Base-by-base conservation (phyloP, 1,140 invertebrate genomes). In the Sminthurinus signatus region DNA sequence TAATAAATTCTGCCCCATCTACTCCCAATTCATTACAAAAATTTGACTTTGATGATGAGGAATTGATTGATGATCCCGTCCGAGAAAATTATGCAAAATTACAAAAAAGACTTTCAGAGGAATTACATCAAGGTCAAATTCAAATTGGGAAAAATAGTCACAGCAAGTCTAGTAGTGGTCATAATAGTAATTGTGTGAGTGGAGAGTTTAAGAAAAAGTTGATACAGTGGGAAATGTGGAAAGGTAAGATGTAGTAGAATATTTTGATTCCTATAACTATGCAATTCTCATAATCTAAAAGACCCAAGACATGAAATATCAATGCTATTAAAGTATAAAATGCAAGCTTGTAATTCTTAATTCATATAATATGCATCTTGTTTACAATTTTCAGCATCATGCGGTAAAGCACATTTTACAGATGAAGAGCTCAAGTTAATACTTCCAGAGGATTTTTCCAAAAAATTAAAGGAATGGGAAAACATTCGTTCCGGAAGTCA, bases 221-320 rank as follows among this genome's bases (percentile, higher is more conserved):
- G 0, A 82, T 86, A 67, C 89, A 92, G 73, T 92, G 88, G 89
- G 85, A 90, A 71, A 82, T 85, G n/a, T 84, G 86, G 71, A 88
- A 87, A 72, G 85, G 84, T 23, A 77, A 75, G n/a, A n/a, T n/a
- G n/a, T n/a, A n/a, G n/a, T n/a, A n/a, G n/a, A n/a, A n/a, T n/a
- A n/a, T n/a, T n/a, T n/a, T n/a, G n/a, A n/a, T n/a, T n/a, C n/a
- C n/a, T n/a, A n/a, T n/a, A n/a, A n/a, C n/a, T n/a, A n/a, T n/a
- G n/a, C n/a, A n/a, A n/a, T n/a, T n/a, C n/a, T n/a, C n/a, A n/a
- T n/a, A n/a, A n/a, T n/a, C n/a, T n/a, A n/a, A n/a, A n/a, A n/a
- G n/a, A n/a, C n/a, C n/a, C n/a, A n/a, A n/a, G n/a, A n/a, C n/a
- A n/a, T n/a, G n/a, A n/a, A n/a, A n/a, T n/a, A n/a, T n/a, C n/a